Conservation (phyloP, 2,113 vertebrate species). For the Fregetta grallaria region DNA sequence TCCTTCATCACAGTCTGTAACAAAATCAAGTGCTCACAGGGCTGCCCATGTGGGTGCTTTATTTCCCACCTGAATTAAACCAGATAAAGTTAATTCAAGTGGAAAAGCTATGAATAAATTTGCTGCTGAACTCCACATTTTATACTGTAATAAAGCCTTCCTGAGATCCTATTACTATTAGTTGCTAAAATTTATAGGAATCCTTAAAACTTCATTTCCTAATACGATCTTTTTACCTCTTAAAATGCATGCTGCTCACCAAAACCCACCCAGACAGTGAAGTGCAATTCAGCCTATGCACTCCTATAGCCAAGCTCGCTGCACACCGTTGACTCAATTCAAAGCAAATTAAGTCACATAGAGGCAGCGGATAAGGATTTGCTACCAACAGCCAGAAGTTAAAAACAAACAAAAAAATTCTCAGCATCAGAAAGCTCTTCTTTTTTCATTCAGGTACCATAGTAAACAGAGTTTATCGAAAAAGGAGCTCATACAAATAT, state of each 20-base stretch:
- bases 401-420: not conserved
- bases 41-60: not conserved
- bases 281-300: not conserved
- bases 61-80: not conserved
- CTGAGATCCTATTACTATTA: not conserved
- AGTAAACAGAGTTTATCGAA: not conserved
- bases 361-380: not conserved
- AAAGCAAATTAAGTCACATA: not conserved
- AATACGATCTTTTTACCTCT: not conserved
- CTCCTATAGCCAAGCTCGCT: not conserved
- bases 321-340: not conserved
- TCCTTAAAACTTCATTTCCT: not conserved
- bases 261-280: not conserved
- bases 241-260: not conserved
- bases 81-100: not conserved
- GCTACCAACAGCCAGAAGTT: not conserved
- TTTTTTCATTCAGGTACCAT: not conserved
- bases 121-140: not conserved
- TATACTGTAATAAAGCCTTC: not conserved
- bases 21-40: not conserved
- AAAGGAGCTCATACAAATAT: not conserved
- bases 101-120: constrained; percentile 39
- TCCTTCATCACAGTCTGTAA: not conserved
- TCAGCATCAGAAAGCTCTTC: not conserved
- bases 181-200: not conserved